Percentiles rank a stretch among this genome's conserved stretches.
Conservation (phyloP, 1,140 invertebrate species). For the Drosophila equinoxialis region DNA sequence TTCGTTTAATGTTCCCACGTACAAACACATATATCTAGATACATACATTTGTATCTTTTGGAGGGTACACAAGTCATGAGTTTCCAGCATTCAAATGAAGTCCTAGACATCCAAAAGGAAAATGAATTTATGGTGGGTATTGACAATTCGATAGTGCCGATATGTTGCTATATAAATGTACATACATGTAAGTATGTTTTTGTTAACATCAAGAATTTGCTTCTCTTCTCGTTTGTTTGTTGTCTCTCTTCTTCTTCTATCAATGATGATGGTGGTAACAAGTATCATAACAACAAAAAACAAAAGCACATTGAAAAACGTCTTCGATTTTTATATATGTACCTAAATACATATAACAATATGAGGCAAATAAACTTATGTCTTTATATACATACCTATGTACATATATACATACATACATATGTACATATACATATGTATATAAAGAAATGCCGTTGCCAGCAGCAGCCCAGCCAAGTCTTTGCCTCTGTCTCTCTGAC, state of each 20-base stretch:
- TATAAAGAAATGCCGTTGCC: conserved; percentile 67
- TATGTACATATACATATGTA: too few relatives aligned
- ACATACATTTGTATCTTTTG: neutral
- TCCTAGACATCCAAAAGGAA: too few relatives aligned
- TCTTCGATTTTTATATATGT: conserved; percentile 36
- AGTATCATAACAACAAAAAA: neutral
- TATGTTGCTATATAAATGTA: too few relatives aligned
- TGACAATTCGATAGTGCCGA: neutral
- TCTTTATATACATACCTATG: conserved; percentile 10
- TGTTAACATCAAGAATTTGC: neutral
- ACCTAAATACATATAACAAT: neutral
- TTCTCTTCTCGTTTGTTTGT: conserved; percentile 9
- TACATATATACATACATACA: conserved; percentile 26
- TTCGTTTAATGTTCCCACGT: neutral
- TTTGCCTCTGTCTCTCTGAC: too few relatives aligned
- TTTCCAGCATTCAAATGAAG: too few relatives aligned
- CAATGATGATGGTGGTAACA: neutral
- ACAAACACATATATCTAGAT: neutral
- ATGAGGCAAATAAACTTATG: conserved; percentile 8
- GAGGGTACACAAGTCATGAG: too few relatives aligned
- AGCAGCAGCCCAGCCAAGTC: conserved; percentile 27
- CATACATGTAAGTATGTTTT: too few relatives aligned
- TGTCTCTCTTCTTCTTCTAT: conserved; percentile 5
- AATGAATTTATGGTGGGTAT: neutral
- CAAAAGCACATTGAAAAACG: conserved; percentile 15